Conservation (phyloP, 2,797 vertebrate genomes). For the Macrochelys suwanniensis region DNA sequence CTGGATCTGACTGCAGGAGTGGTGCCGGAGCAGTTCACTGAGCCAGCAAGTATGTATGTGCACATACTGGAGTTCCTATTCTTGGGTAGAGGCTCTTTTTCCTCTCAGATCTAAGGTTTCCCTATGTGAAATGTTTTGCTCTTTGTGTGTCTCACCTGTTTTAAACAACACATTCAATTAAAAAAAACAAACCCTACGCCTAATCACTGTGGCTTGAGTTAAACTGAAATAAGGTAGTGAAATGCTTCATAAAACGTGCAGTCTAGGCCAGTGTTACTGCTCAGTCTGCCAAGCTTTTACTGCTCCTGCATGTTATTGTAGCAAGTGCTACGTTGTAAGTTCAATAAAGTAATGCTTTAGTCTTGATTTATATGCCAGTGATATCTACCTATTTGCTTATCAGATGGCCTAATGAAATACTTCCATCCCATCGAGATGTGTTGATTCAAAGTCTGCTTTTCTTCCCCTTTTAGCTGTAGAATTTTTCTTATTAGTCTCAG, state of each 20-base stretch:
- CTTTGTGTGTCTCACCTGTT: background rate
- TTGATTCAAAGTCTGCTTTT: slow-evolving; percentile 34
- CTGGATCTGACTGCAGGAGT: background rate
- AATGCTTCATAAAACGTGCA: background rate
- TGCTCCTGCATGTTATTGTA: background rate
- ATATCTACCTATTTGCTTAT: slow-evolving; percentile 23
- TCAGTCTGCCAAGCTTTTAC: background rate
- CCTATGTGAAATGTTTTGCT: background rate
- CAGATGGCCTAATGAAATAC: background rate
- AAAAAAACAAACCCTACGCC: background rate
- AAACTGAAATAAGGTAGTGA: background rate
- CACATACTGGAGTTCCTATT: background rate
- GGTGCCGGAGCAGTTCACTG: background rate
- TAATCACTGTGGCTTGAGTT: background rate
- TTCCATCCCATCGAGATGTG: background rate
- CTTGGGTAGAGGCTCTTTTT: fast-evolving
- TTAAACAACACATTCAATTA: background rate
- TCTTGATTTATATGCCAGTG: background rate
- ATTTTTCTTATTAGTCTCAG: slow-evolving; percentile 43
- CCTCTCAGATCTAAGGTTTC: background rate
- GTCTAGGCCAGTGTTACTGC: background rate
- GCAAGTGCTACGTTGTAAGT: background rate
- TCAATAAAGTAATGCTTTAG: background rate
- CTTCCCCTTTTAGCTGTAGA: background rate
- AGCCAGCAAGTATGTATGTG: background rate